A percentile compares a stretch with the other conserved stretches of the same genome.
Evolutionary conservation across 2,113 vertebrate species (phyloP).

Genomic region (Gymnorhina tibicen): DNA sequence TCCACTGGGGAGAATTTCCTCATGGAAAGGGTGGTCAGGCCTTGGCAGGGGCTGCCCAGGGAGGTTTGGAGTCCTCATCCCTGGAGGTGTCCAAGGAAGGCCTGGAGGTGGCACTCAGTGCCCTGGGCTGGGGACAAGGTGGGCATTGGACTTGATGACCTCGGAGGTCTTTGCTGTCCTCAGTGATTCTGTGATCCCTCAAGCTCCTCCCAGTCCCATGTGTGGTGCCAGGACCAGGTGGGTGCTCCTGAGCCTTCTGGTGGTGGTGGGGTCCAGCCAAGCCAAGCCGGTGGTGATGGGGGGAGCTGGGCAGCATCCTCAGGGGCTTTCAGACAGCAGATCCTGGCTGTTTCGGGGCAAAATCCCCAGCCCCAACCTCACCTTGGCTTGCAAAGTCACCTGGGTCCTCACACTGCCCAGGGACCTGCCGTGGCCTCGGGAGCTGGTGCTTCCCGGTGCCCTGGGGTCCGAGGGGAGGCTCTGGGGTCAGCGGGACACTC

Average conservation of each 20-base stretch:
- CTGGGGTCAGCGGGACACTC: background rate
- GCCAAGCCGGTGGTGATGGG: background rate
- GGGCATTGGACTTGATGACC: background rate
- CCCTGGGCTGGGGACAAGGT: background rate
- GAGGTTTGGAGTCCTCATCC: background rate
- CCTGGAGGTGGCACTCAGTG: background rate
- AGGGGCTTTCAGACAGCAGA: background rate
- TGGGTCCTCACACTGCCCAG: background rate
- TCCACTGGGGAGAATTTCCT: background rate
- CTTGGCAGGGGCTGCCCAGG: background rate
- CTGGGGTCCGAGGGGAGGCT: background rate
- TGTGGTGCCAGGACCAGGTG: background rate
- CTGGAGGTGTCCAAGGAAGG: background rate
- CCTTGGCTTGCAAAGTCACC: background rate
- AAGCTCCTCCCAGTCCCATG: rapidly evolving
- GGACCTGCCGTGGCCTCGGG: background rate
- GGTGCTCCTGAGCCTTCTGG: background rate
- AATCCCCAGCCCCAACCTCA: background rate
- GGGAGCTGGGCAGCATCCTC: background rate
- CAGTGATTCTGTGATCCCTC: background rate
- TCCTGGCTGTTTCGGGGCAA: rapidly evolving
- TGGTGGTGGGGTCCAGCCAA: background rate
- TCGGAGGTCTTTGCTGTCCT: rapidly evolving
- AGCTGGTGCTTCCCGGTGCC: rapidly evolving
- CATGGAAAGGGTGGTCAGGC: background rate